Percentiles rank a stretch among this genome's conserved stretches.
Conservation (phyloP, 92 coral and sea anemone species). For the Paragorgia papillata region DNA sequence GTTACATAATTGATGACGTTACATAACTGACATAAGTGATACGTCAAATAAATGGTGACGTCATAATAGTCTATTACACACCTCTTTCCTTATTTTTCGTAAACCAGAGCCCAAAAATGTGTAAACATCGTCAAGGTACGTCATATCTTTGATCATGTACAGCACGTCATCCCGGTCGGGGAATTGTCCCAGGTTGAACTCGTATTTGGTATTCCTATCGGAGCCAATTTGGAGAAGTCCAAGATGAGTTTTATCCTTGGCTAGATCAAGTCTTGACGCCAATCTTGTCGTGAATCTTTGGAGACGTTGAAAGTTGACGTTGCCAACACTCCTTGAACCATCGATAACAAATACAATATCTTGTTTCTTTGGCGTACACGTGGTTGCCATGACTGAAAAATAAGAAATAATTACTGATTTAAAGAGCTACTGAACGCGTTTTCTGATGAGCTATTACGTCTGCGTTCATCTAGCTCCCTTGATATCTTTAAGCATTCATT, state of each 20-base stretch:
- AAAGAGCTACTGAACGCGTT: no score
- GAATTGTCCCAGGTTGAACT: conserved; percentile 36
- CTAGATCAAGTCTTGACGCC: conserved; percentile 31
- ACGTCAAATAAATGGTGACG: no score
- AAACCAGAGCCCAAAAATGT: conserved; percentile 30
- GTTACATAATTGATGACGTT: no score
- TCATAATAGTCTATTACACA: no score
- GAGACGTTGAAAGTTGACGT: conserved; percentile 5
- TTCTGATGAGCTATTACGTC: no score
- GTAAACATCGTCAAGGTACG: neutral
- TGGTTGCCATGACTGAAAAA: conserved; percentile 17
- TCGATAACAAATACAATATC: conserved; percentile 31
- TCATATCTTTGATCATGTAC: conserved; percentile 39
- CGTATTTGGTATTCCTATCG: neutral
- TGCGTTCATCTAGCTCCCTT: no score
- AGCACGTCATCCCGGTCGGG: conserved; percentile 30
- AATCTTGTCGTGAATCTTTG: conserved; percentile 28
- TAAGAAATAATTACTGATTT: no score
- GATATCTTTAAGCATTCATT: no score
- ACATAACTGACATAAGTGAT: no score
- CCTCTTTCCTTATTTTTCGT: conserved; percentile 25
- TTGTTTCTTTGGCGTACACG: conserved; percentile 38
- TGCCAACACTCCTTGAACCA: conserved; percentile 36
- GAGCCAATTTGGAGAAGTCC: conserved; percentile 36
- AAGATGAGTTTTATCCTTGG: conserved; percentile 24